Evolutionary conservation across 2,888 invertebrate species (phyloP).

Genomic region (Embidobia sp.): DNA sequence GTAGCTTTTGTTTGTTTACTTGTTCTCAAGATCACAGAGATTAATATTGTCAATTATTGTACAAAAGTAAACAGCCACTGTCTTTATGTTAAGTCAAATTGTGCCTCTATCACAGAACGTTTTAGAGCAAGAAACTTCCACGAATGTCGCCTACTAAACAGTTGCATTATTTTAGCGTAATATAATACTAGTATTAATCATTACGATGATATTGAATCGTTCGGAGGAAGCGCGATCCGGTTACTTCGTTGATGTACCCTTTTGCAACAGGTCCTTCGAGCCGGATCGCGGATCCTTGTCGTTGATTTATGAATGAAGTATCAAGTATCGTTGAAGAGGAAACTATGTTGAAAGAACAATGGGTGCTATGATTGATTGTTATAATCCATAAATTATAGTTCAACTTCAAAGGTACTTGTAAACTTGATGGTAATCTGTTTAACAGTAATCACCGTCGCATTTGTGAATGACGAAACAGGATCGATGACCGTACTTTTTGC

Average conservation of each 20-base stretch:
- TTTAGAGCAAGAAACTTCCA: conserved; percentile 38
- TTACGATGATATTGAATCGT: conserved; percentile 18
- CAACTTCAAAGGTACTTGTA: conserved; percentile 77
- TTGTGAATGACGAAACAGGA: conserved; percentile 67
- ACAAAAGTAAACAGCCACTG: conserved; percentile 18
- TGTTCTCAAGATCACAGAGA: conserved; percentile 12
- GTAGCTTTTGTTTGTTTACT: conserved; percentile 1
- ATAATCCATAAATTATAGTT: too few relatives aligned
- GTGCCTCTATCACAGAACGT: conserved; percentile 29
- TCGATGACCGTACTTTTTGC: conserved; percentile 75
- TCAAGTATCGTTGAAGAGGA: conserved; percentile 19
- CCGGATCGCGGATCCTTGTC: conserved; percentile 13
- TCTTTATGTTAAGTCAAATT: conserved; percentile 12
- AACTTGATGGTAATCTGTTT: conserved; percentile 75
- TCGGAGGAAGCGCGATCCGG: not conserved
- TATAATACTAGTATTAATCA: conserved; percentile 53
- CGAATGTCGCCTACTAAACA: conserved; percentile 28
- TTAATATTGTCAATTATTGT: conserved; percentile 13
- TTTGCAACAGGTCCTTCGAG: conserved; percentile 2
- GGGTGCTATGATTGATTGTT: not conserved
- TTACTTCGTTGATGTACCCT: too few relatives aligned
- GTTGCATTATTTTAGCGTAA: conserved; percentile 36
- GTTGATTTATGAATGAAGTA: conserved; percentile 20
- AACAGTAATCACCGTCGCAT: conserved; percentile 11
- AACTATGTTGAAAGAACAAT: too few relatives aligned